These are phyloP conservation scores for Scaptodrosophila latifasciaeformis DNA, from an alignment of 2,888 invertebrate species.

Conservation along the genomic window DNA sequence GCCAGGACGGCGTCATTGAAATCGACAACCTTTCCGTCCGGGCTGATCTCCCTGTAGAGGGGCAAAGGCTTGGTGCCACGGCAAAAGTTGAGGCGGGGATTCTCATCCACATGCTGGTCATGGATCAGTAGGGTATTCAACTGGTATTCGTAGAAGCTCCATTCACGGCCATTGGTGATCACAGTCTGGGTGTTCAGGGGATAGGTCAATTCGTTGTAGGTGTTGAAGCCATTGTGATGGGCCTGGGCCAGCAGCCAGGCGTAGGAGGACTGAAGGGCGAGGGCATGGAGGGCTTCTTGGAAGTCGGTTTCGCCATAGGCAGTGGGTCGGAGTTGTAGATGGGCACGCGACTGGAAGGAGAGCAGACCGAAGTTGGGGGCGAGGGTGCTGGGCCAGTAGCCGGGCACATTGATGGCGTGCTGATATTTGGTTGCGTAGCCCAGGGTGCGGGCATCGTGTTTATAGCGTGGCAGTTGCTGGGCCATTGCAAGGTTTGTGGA, in stretches of 20 bases:
- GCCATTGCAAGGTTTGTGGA: slow-evolving; percentile 76
- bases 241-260: slow-evolving; percentile 88
- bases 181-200: slow-evolving; percentile 92
- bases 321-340: slow-evolving; percentile 76
- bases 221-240: slow-evolving; percentile 90
- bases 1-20: slow-evolving; percentile 88
- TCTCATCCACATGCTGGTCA: slow-evolving; percentile 79
- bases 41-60: slow-evolving; percentile 83
- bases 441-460: slow-evolving; percentile 79
- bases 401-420: slow-evolving; percentile 85
- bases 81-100: slow-evolving; percentile 85
- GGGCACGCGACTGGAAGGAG: slow-evolving; percentile 82
- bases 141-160: slow-evolving; percentile 93
- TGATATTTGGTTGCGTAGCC: slow-evolving; percentile 78
- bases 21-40: slow-evolving; percentile 80
- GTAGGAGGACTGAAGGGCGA: slow-evolving; percentile 87
- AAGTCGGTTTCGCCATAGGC: slow-evolving; percentile 77
- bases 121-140: slow-evolving; percentile 88
- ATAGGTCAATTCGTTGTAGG: slow-evolving; percentile 92
- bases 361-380: slow-evolving; percentile 84
- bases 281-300: slow-evolving; percentile 81
- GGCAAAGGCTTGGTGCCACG: slow-evolving; percentile 84
- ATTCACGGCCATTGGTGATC: slow-evolving; percentile 90
- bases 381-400: slow-evolving; percentile 88
- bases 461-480: slow-evolving; percentile 77